Conservation (phyloP, 2,888 invertebrate genomes). For the Sphaeridia pumilis region DNA sequence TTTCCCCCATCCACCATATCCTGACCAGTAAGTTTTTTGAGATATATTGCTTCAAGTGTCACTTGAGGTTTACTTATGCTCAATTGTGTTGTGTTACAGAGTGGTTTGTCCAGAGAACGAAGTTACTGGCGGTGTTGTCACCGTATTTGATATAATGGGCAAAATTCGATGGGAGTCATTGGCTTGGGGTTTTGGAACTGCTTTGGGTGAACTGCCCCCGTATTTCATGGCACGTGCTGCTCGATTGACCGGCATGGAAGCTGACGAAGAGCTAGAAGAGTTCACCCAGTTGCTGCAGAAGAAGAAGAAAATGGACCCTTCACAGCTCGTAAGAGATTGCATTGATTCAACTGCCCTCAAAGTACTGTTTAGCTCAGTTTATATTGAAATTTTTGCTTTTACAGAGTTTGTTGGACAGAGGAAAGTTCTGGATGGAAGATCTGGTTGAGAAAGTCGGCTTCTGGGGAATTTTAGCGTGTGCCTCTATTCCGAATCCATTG, state of each 20-base stretch:
- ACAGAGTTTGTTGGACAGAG: conserved; percentile 55
- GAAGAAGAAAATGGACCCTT: conserved; percentile 45
- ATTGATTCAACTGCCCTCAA: too few species aligned
- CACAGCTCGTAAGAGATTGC: conserved; percentile 41
- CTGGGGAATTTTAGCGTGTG: conserved; percentile 89
- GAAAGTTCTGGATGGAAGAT: conserved; percentile 73
- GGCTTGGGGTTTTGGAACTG: conserved; percentile 97
- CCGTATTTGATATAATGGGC: conserved; percentile 56
- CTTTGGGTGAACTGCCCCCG: conserved; percentile 96
- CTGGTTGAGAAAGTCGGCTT: conserved; percentile 90
- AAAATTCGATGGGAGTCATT: conserved; percentile 81
- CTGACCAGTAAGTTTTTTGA: conserved; percentile 76
- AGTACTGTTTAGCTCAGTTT: too few species aligned
- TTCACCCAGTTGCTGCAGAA: conserved; percentile 54
- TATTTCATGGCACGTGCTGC: conserved; percentile 99
- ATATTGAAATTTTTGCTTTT: conserved; percentile 28
- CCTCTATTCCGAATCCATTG: conserved; percentile 96
- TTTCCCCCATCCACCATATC: conserved; percentile 97
- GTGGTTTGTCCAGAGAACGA: conserved; percentile 82
- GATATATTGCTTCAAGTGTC: neutral
- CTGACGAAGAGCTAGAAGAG: conserved; percentile 59
- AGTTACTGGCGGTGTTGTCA: conserved; percentile 44
- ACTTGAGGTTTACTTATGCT: neutral
- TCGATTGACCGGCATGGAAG: conserved; percentile 50
- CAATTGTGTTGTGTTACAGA: conserved; percentile 52